Percentiles rank a stretch among this genome's conserved stretches.
phyloP scores from a whole-genome alignment of 1,140 invertebrate genomes.

The Lasioglossum baleicum region DNA sequence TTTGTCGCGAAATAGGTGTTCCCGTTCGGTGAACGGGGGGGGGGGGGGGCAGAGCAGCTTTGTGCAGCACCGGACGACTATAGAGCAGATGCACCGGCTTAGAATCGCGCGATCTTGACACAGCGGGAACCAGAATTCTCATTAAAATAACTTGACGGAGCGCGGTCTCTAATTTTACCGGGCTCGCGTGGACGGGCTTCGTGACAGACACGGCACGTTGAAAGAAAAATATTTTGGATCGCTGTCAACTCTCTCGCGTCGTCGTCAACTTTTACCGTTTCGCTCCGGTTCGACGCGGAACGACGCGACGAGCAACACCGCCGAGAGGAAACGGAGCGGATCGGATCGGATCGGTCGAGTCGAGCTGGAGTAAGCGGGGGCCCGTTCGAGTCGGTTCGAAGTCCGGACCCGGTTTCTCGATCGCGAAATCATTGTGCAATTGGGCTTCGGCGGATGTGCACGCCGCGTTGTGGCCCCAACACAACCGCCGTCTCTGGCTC shows the following conservation, averaged over 20 bases:
- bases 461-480: conserved; percentile 5
- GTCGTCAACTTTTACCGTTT: conserved; percentile 18
- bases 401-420: neutral
- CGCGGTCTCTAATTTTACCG: conserved; percentile 36
- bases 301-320: neutral
- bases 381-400: no score
- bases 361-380: no score
- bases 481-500: neutral
- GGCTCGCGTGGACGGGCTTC: neutral
- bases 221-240: conserved; percentile 50
- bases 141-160: conserved; percentile 48
- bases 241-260: conserved; percentile 19
- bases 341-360: no score
- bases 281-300: neutral
- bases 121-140: conserved; percentile 39
- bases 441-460: conserved; percentile 42
- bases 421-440: conserved; percentile 43
- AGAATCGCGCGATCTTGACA: conserved; percentile 45
- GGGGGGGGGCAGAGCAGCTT: neutral
- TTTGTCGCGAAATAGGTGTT: conserved; percentile 7
- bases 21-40: neutral
- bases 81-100: neutral
- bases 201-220: conserved; percentile 19
- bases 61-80: neutral
- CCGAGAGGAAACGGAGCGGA: no score